phyloP scores from a whole-genome alignment of 2,888 invertebrate genomes.

The Drosophila sordidula region DNA sequence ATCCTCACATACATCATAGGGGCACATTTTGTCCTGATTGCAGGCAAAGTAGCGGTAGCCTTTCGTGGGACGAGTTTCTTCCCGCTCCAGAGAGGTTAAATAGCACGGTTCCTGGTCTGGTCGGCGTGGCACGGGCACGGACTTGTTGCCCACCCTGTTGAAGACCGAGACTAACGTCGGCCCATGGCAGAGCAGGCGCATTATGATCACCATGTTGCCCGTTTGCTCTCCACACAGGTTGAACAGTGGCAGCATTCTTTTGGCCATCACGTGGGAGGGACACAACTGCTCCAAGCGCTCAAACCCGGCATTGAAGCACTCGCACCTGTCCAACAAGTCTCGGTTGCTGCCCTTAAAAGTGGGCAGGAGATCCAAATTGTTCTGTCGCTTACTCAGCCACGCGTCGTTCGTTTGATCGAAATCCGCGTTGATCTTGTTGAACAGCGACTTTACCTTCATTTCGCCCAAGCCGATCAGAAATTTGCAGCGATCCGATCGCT shows the following conservation, averaged over 20 bases:
- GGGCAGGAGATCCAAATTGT: conserved; percentile 55
- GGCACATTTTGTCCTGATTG: conserved; percentile 70
- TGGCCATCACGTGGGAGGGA: conserved; percentile 73
- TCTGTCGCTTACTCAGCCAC: conserved; percentile 57
- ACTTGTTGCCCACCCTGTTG: conserved; percentile 6
- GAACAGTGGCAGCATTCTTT: conserved; percentile 79
- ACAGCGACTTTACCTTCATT: conserved; percentile 40
- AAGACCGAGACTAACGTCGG: conserved; percentile 81
- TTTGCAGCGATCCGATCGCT: conserved; percentile 66
- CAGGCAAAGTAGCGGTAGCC: conserved; percentile 77
- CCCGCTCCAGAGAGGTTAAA: not conserved
- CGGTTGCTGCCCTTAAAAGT: conserved; percentile 50
- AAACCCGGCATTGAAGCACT: conserved; percentile 63
- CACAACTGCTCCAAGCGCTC: conserved; percentile 74
- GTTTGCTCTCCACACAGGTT: conserved; percentile 79
- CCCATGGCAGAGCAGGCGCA: conserved; percentile 82
- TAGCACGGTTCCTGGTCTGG: conserved; percentile 45
- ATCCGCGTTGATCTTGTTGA: conserved; percentile 76
- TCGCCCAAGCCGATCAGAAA: conserved; percentile 35
- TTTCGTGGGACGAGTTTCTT: not conserved
- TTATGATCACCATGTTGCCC: conserved; percentile 82
- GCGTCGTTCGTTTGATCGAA: conserved; percentile 71
- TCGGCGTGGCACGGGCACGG: not conserved
- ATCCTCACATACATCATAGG: conserved; percentile 77
- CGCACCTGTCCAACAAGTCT: conserved; percentile 46